Evolutionary conservation across 1,140 invertebrate genomes (phyloP).

Genomic region (Drosophila lini): DNA sequence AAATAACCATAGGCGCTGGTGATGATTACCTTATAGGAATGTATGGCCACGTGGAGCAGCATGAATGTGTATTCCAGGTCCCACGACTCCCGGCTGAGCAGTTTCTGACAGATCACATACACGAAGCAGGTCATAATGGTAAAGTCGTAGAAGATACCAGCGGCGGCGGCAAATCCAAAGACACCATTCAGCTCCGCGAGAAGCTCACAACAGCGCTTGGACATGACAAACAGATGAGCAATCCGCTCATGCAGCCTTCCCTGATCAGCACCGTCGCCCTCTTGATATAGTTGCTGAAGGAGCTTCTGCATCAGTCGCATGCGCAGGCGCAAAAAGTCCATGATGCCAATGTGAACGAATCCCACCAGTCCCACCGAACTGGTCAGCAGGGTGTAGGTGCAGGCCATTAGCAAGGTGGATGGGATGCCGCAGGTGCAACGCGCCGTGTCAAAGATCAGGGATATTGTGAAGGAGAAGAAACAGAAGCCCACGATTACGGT

Average conservation of each 20-base stretch:
- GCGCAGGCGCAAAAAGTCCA: slow-evolving; percentile 71
- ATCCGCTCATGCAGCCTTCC: slow-evolving; percentile 26
- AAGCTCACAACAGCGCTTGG: slow-evolving; percentile 49
- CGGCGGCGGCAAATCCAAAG: slow-evolving; percentile 48
- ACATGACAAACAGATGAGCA: slow-evolving; percentile 39
- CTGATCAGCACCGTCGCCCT: background rate
- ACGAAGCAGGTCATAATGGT: slow-evolving; percentile 68
- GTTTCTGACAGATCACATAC: slow-evolving; percentile 72
- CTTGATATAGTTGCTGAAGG: slow-evolving; percentile 38
- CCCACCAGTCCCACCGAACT: slow-evolving; percentile 46
- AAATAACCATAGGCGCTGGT: slow-evolving; percentile 62
- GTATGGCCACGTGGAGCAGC: slow-evolving; percentile 51
- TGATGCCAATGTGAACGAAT: slow-evolving; percentile 64
- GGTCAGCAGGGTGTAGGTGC: slow-evolving; percentile 56
- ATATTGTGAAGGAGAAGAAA: slow-evolving; percentile 38
- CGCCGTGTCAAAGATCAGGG: slow-evolving; percentile 54
- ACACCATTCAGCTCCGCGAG: slow-evolving; percentile 57
- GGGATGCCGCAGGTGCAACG: slow-evolving; percentile 57
- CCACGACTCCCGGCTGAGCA: slow-evolving; percentile 36
- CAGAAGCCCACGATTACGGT: slow-evolving; percentile 29
- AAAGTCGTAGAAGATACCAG: slow-evolving; percentile 73
- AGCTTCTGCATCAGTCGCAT: slow-evolving; percentile 59
- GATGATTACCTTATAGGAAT: slow-evolving; percentile 68
- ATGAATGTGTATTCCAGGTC: slow-evolving; percentile 59
- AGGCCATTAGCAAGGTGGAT: slow-evolving; percentile 59